A percentile compares a stretch with the other conserved stretches of the same genome.
Conservation (phyloP, 2,113 vertebrate species). For the Pithys albifrons region DNA sequence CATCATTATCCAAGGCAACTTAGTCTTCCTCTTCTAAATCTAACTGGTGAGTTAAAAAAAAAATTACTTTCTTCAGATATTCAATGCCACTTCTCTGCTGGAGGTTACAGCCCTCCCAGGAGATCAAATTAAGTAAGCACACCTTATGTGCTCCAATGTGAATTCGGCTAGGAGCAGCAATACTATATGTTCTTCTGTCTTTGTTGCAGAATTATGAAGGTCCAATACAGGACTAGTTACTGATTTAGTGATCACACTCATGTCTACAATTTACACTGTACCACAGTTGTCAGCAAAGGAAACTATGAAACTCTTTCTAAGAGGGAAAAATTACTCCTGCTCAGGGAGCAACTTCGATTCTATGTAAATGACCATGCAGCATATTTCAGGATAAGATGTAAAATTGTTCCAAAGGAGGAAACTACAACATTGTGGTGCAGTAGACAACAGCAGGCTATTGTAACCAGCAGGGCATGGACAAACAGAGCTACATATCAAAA, state of each 20-base stretch:
- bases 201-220: background rate
- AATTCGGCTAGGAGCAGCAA: background rate
- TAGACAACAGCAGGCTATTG: background rate
- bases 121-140: background rate
- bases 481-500: background rate
- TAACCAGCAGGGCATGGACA: background rate
- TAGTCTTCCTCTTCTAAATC: background rate
- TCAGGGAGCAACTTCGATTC: background rate
- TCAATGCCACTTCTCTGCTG: background rate
- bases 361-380: background rate
- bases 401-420: background rate
- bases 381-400: background rate
- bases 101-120: background rate
- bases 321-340: background rate
- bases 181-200: background rate
- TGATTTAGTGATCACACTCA: background rate
- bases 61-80: background rate
- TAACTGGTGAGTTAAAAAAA: background rate
- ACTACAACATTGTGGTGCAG: fast-evolving
- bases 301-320: background rate
- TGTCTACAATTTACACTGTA: background rate
- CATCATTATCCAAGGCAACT: background rate
- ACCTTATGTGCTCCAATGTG: background rate
- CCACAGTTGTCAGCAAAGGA: background rate
- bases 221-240: background rate